phyloP scores from a whole-genome alignment of 2,797 vertebrate species.

The Lutra lutra region DNA sequence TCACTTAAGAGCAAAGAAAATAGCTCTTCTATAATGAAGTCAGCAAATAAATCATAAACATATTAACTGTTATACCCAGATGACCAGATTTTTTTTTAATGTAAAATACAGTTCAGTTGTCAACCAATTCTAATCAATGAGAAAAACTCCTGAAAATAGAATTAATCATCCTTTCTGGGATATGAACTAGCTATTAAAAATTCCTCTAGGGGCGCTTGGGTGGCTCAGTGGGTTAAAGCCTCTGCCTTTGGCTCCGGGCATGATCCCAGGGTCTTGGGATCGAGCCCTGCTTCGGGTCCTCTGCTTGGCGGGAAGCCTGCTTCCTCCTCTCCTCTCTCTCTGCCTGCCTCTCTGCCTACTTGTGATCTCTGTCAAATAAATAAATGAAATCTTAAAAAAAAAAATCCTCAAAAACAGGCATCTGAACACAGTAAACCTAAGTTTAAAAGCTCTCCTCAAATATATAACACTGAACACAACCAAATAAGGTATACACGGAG shows the following conservation, averaged over 20 bases:
- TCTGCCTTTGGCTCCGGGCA: too few species aligned
- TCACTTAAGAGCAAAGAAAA: neutral
- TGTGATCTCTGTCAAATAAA: too few species aligned
- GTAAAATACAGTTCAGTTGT: constrained; percentile 12
- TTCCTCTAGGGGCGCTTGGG: too few species aligned
- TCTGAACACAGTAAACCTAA: neutral
- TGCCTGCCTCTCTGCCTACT: too few species aligned
- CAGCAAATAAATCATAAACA: neutral
- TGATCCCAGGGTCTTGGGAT: too few species aligned
- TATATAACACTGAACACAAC: neutral
- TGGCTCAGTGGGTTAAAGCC: too few species aligned
- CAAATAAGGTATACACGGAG: neutral
- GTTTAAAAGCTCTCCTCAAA: constrained; percentile 5
- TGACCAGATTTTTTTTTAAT: neutral
- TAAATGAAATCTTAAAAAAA: neutral
- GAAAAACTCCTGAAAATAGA: constrained; percentile 26
- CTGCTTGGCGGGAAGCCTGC: too few species aligned
- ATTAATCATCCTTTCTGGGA: constrained; percentile 7
- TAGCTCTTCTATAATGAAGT: neutral
- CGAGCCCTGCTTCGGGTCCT: accelerated
- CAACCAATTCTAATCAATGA: constrained; percentile 42
- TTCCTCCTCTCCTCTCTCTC: too few species aligned
- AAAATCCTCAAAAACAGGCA: neutral
- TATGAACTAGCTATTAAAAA: neutral
- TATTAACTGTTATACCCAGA: constrained; percentile 27